Percentiles rank a stretch among this genome's conserved stretches.
phyloP scores from a whole-genome alignment of 2,888 invertebrate genomes.

The Dioctria linearis region DNA sequence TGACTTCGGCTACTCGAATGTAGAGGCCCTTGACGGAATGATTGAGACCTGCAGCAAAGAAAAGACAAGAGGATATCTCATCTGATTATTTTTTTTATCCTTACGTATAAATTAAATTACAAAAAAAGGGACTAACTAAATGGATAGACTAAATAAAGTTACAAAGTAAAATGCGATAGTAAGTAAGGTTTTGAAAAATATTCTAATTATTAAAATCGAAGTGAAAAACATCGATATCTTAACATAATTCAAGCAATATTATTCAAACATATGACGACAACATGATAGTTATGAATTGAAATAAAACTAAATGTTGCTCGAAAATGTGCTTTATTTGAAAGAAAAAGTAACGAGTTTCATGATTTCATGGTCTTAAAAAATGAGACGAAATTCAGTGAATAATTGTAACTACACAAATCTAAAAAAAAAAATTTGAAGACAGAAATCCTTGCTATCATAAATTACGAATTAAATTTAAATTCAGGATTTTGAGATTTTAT shows the following conservation, averaged over 20 bases:
- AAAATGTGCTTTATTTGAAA: no score
- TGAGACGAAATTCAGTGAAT: no score
- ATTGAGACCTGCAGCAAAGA: slow-evolving; percentile 87
- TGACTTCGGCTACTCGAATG: slow-evolving; percentile 73
- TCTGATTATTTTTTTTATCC: slow-evolving; percentile 48
- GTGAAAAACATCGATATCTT: neutral
- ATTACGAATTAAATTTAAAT: no score
- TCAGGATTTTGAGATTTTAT: no score
- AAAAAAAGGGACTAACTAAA: slow-evolving; percentile 14
- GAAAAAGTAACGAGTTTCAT: no score
- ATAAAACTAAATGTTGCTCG: neutral
- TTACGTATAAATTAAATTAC: slow-evolving; percentile 23
- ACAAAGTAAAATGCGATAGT: neutral
- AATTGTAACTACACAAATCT: neutral
- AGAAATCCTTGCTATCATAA: no score
- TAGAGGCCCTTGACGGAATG: slow-evolving; percentile 84
- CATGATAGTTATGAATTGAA: neutral
- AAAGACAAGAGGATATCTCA: slow-evolving; percentile 71
- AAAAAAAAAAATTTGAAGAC: neutral
- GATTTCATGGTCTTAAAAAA: no score
- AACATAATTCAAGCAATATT: slow-evolving; percentile 25
- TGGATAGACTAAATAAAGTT: slow-evolving; percentile 13
- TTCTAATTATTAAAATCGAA: slow-evolving; percentile 1
- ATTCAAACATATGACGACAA: slow-evolving; percentile 10
- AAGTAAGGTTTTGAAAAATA: neutral